A percentile compares a stretch with the other conserved stretches of the same genome.
Conservation (phyloP, 2,113 vertebrate species). For the Brienomyrus longianalis region DNA sequence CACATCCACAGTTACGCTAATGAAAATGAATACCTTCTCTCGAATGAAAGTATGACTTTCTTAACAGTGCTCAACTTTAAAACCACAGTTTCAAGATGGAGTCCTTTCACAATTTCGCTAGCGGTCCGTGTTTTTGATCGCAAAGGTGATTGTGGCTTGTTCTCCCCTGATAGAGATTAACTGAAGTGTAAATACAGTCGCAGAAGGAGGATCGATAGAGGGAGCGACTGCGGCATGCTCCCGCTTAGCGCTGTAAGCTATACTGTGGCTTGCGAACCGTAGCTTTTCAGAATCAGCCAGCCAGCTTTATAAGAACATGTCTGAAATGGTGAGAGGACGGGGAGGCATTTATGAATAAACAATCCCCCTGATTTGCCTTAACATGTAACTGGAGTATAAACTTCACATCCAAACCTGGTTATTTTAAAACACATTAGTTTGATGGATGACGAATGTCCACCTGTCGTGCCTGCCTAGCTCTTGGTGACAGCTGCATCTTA, state of each 20-base stretch:
- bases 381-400: not conserved
- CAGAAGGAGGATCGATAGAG: not conserved
- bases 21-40: not conserved
- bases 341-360: not conserved
- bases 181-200: conserved; percentile 6
- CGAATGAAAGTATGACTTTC: not conserved
- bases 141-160: not conserved
- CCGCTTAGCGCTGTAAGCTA: not conserved
- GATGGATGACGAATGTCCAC: not conserved
- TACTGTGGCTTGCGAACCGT: not conserved
- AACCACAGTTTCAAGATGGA: not conserved
- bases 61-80: not conserved
- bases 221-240: not conserved
- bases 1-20: not conserved
- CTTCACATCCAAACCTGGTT: not conserved
- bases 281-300: not conserved
- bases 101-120: not conserved
- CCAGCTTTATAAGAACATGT: not conserved
- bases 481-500: not conserved
- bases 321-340: not conserved
- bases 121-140: not conserved
- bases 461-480: not conserved
- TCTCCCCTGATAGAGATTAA: conserved; percentile 8
- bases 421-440: not conserved
- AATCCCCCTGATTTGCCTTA: not conserved